phyloP scores from a whole-genome alignment of 2,888 invertebrate genomes.

The Eupithecia insigniata region DNA sequence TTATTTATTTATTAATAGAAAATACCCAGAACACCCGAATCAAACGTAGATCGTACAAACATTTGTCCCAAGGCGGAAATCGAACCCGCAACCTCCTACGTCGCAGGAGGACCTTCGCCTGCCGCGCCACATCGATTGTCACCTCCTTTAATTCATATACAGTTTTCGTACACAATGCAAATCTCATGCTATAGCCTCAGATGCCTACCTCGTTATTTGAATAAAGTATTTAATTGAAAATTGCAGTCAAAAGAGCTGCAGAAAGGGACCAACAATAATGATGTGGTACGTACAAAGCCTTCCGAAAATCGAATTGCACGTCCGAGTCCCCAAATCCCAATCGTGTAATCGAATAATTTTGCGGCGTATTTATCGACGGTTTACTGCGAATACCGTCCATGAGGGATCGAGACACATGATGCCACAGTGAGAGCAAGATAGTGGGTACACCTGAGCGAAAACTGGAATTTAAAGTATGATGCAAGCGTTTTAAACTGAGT shows the following conservation, averaged over 20 bases:
- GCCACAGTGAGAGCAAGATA: conserved; percentile 23
- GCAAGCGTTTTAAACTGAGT: no score
- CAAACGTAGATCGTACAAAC: no score
- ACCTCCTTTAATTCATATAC: no score
- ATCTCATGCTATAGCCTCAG: background rate
- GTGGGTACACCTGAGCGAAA: no score
- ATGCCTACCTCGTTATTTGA: background rate
- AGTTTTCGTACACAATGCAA: background rate
- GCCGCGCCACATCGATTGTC: no score
- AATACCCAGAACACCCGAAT: no score
- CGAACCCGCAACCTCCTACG: no score
- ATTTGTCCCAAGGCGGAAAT: no score
- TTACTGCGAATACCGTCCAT: conserved; percentile 45
- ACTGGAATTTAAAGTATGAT: no score
- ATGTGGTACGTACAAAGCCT: conserved; percentile 30
- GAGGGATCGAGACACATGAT: conserved; percentile 45
- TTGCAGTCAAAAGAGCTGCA: background rate
- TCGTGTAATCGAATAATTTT: conserved; percentile 47
- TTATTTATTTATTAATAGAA: no score
- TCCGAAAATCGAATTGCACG: conserved; percentile 35
- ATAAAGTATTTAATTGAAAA: background rate
- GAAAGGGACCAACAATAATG: conserved; percentile 16
- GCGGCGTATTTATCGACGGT: conserved; percentile 47
- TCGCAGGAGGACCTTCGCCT: no score
- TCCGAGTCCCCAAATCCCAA: conserved; percentile 28